Percentiles rank a stretch among this genome's conserved stretches.
phyloP scores from a whole-genome alignment of 2,888 invertebrate species.

The Drosophila eohydei region DNA sequence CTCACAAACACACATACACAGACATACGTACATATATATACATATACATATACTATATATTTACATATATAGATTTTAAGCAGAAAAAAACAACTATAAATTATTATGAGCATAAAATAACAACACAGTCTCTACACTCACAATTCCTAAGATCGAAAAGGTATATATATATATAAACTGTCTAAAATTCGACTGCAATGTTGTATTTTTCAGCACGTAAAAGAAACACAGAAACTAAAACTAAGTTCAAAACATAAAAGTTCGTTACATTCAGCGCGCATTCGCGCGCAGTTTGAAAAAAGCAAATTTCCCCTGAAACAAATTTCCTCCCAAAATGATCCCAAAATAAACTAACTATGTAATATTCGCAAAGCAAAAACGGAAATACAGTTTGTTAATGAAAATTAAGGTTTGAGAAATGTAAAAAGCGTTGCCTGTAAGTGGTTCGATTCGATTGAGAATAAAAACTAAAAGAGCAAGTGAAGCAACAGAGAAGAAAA shows the following conservation, averaged over 20 bases:
- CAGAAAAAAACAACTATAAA: slow-evolving; percentile 24
- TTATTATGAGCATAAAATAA: slow-evolving; percentile 33
- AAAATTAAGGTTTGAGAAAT: slow-evolving; percentile 58
- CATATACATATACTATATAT: slow-evolving; percentile 51
- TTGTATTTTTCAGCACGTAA: slow-evolving; percentile 75
- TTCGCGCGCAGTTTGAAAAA: slow-evolving; percentile 40
- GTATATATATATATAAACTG: slow-evolving; percentile 21
- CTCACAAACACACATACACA: slow-evolving; percentile 1
- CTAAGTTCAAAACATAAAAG: slow-evolving; percentile 43
- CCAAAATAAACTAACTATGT: slow-evolving; percentile 23
- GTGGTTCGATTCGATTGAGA: slow-evolving; percentile 64
- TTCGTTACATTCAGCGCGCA: slow-evolving; percentile 56
- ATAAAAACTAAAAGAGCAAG: slow-evolving; percentile 41
- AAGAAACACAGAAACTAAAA: slow-evolving; percentile 32
- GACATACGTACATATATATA: slow-evolving; percentile 5
- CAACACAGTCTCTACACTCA: slow-evolving; percentile 15
- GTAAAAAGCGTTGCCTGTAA: slow-evolving; percentile 48
- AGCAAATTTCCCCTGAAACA: background rate
- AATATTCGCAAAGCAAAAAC: slow-evolving; percentile 24
- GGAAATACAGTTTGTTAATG: slow-evolving; percentile 67
- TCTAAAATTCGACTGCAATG: slow-evolving; percentile 63
- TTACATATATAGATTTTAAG: slow-evolving; percentile 67
- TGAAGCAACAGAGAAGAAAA: slow-evolving; percentile 60
- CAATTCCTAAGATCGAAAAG: slow-evolving; percentile 4
- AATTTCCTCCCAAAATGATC: background rate